Evolutionary conservation across 53 echinoderm and acorn worm species (phyloP).

Genomic region (Antedon mediterranea): DNA sequence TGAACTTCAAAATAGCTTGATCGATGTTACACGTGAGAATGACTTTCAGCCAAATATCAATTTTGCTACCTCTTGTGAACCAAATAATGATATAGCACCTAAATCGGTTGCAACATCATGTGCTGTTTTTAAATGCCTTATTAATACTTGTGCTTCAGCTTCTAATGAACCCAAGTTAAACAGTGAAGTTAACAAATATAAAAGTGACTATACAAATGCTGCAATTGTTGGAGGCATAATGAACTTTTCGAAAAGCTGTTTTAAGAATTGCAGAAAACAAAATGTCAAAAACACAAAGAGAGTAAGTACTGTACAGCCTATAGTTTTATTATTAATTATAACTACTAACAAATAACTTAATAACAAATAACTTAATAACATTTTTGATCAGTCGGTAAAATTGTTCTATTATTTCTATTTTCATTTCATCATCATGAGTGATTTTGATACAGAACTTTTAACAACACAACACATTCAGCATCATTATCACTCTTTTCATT

Average conservation of each 20-base stretch:
- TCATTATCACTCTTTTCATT: too few species aligned
- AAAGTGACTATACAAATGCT: background rate
- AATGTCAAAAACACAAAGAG: background rate
- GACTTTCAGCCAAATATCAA: background rate
- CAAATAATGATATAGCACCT: background rate
- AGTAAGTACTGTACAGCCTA: background rate
- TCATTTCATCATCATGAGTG: too few species aligned
- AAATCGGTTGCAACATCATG: background rate
- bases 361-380: too few species aligned
- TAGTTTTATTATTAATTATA: too few species aligned
- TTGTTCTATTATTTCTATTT: too few species aligned
- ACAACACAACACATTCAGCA: too few species aligned
- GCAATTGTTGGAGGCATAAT: background rate
- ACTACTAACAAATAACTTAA: too few species aligned
- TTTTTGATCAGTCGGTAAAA: too few species aligned
- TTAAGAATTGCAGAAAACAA: background rate
- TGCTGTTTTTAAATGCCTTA: background rate
- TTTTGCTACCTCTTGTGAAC: too few species aligned
- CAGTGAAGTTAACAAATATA: background rate
- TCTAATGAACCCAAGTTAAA: background rate
- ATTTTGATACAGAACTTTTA: too few species aligned
- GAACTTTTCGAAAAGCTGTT: background rate
- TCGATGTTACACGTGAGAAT: background rate
- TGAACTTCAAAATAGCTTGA: background rate
- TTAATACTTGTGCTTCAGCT: background rate